Conservation (phyloP, 1,140 invertebrate genomes). For the Phenacoccus solenopsis region DNA sequence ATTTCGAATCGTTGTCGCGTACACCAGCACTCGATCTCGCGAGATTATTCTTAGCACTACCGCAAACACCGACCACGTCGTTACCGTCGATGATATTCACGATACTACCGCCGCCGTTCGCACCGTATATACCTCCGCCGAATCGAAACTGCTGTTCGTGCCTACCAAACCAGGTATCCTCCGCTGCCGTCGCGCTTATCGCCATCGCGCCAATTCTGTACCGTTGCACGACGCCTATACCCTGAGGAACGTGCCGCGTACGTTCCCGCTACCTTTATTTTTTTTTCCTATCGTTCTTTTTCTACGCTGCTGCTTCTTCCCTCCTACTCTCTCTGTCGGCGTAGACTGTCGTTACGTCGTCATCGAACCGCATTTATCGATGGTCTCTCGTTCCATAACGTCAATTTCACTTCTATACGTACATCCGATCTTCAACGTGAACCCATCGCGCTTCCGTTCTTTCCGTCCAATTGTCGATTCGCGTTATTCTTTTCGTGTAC, state of each 20-base stretch:
- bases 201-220: background rate
- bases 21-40: background rate
- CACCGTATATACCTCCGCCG: background rate
- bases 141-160: background rate
- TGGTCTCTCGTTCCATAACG: too few species aligned
- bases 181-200: background rate
- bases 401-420: too few species aligned
- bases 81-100: background rate
- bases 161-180: conserved; percentile 8
- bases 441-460: too few species aligned
- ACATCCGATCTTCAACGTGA: too few species aligned
- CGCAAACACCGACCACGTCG: background rate
- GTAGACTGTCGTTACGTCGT: too few species aligned
- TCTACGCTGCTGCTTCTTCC: too few species aligned
- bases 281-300: too few species aligned
- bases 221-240: background rate
- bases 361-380: too few species aligned
- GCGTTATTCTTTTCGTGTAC: too few species aligned
- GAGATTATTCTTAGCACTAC: background rate
- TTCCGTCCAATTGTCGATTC: too few species aligned
- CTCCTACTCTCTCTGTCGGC: too few species aligned
- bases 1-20: background rate
- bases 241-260: background rate
- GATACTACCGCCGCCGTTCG: background rate
- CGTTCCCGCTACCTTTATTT: too few species aligned